These are phyloP conservation scores for Danio aesculapii DNA, from an alignment of 2,797 vertebrate species.

Conservation along the genomic window DNA sequence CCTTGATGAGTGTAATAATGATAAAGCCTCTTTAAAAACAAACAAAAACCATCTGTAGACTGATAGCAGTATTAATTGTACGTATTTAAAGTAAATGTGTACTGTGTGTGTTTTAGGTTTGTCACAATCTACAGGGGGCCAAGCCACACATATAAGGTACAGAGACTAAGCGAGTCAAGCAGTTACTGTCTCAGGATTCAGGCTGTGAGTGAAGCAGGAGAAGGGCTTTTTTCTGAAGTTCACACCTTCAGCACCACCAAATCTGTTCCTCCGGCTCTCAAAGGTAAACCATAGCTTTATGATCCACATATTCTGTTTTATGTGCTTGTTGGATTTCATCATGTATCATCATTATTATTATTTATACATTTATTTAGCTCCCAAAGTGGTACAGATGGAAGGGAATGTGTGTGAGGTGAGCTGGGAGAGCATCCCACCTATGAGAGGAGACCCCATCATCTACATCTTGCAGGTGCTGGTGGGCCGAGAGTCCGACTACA, in stretches of 20 bases:
- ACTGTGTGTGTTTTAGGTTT: constrained; percentile 78
- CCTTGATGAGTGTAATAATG: background rate
- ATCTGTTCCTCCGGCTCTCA: constrained; percentile 91
- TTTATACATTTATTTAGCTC: constrained; percentile 76
- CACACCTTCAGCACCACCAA: constrained; percentile 94
- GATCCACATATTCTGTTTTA: no score
- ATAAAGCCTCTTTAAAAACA: background rate
- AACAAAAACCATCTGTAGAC: background rate
- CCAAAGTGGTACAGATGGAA: constrained; percentile 91
- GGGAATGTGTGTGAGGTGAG: constrained; percentile 92
- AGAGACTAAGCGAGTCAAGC: constrained; percentile 91
- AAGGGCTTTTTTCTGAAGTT: constrained; percentile 91
- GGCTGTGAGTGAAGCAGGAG: constrained; percentile 89
- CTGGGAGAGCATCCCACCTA: constrained; percentile 91
- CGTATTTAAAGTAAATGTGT: background rate
- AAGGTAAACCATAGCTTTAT: constrained; percentile 80
- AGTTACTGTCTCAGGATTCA: constrained; percentile 96
- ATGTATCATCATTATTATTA: no score
- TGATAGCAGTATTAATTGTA: background rate
- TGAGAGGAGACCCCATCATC: constrained; percentile 93
- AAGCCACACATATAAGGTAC: constrained; percentile 97
- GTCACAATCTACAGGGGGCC: constrained; percentile 93
- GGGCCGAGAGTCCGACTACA: constrained; percentile 95
- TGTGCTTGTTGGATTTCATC: no score
- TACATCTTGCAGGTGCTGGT: constrained; percentile 93